phyloP scores from a whole-genome alignment of 2,797 vertebrate species.

The Sebastes hopkinsi region DNA sequence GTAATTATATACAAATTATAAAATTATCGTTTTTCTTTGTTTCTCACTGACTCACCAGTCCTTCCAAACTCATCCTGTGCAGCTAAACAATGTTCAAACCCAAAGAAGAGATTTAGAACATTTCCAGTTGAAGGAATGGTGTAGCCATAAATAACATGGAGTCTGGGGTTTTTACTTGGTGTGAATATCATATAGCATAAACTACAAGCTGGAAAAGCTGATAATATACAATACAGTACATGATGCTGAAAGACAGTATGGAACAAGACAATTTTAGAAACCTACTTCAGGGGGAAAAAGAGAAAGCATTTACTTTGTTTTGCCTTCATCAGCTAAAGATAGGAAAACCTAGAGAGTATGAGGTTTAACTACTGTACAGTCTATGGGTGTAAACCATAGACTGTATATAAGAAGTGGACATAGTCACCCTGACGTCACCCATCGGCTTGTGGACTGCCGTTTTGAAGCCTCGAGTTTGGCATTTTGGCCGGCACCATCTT shows the following conservation, averaged over 20 bases:
- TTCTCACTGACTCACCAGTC: not conserved
- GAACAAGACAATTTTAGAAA: not conserved
- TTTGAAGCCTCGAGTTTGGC: fast-evolving
- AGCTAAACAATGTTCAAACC: not conserved
- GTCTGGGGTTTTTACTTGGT: not conserved
- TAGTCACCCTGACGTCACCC: not conserved
- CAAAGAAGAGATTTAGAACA: not conserved
- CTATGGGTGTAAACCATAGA: no score
- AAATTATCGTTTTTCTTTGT: not conserved
- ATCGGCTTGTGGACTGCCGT: fast-evolving
- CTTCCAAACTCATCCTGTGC: not conserved
- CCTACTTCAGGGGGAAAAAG: not conserved
- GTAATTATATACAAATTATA: not conserved
- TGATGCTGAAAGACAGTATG: not conserved
- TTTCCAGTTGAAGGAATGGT: not conserved
- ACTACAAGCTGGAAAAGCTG: not conserved
- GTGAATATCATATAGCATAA: not conserved
- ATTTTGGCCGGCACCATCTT: not conserved
- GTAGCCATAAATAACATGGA: not conserved
- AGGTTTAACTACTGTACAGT: no score
- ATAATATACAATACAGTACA: not conserved
- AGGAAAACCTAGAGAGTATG: no score
- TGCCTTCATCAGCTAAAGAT: not conserved
- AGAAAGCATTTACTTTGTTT: not conserved
- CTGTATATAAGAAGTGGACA: no score